Evolutionary conservation across 2,888 invertebrate genomes (phyloP).

Genomic region (Folsomia manolachei): DNA sequence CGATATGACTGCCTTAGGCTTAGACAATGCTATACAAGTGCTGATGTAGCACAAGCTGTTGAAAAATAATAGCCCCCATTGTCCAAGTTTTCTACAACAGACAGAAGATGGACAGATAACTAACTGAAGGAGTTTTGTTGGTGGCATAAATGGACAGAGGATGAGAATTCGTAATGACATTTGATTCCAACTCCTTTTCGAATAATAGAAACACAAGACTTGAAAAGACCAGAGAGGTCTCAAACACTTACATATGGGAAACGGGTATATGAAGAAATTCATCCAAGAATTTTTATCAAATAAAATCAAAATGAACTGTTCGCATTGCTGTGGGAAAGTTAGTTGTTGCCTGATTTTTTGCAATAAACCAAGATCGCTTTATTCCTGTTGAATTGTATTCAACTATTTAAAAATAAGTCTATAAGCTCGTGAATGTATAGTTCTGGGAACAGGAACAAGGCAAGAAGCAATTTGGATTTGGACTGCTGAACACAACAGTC

Average conservation of each 20-base stretch:
- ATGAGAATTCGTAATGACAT: not conserved
- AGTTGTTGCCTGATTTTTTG: not conserved
- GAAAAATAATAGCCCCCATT: not conserved
- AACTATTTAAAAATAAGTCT: too few species aligned
- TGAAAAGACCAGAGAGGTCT: not conserved
- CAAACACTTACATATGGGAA: not conserved
- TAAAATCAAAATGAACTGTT: not conserved
- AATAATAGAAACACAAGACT: not conserved
- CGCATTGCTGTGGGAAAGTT: not conserved
- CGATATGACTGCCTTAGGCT: not conserved
- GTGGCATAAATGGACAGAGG: slow-evolving; percentile 7
- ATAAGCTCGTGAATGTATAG: not conserved
- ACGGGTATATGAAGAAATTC: not conserved
- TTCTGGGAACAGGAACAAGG: not conserved
- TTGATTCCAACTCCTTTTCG: not conserved
- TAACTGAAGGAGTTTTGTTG: not conserved
- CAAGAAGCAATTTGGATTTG: not conserved
- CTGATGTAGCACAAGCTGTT: not conserved
- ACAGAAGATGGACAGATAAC: slow-evolving; percentile 5
- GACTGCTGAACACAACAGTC: not conserved
- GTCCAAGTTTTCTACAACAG: not conserved
- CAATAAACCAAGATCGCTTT: not conserved
- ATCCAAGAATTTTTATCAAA: not conserved
- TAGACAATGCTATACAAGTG: not conserved
- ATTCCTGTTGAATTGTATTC: not conserved